These are phyloP conservation scores for Heliconius erato DNA, from an alignment of 2,888 invertebrate genomes.

Conservation along the genomic window DNA sequence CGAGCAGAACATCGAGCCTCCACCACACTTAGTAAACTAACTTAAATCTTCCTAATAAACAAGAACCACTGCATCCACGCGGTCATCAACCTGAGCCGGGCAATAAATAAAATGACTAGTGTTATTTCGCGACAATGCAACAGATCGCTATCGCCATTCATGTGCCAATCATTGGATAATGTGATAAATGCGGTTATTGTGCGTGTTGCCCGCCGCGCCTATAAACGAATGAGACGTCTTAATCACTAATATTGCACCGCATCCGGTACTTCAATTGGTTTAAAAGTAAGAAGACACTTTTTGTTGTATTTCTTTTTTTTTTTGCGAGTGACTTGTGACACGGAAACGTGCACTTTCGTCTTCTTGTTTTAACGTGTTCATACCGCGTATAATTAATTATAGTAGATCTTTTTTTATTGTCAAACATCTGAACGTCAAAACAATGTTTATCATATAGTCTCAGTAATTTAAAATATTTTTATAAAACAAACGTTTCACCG, in stretches of 20 bases:
- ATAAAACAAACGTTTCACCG: no score
- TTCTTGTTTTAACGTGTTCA: not conserved
- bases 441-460: no score
- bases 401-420: no score
- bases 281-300: not conserved
- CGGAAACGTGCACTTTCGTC: not conserved
- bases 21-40: no score
- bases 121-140: not conserved
- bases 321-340: not conserved
- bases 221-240: not conserved
- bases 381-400: no score
- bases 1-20: no score
- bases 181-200: constrained; percentile 11
- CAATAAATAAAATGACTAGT: not conserved
- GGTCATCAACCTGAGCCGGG: not conserved
- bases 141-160: constrained; percentile 11
- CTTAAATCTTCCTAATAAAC: not conserved
- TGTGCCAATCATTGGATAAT: constrained; percentile 14
- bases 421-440: no score
- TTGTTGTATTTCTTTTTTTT: not conserved
- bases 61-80: not conserved
- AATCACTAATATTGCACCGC: constrained; percentile 8
- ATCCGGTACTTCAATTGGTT: constrained; percentile 18
- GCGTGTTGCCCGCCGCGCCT: not conserved
- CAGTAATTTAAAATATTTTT: no score